A percentile compares a stretch with the other conserved stretches of the same genome.
These are phyloP conservation scores for Mylabris sibirica DNA, from an alignment of 2,888 invertebrate species.

Conservation along the genomic window DNA sequence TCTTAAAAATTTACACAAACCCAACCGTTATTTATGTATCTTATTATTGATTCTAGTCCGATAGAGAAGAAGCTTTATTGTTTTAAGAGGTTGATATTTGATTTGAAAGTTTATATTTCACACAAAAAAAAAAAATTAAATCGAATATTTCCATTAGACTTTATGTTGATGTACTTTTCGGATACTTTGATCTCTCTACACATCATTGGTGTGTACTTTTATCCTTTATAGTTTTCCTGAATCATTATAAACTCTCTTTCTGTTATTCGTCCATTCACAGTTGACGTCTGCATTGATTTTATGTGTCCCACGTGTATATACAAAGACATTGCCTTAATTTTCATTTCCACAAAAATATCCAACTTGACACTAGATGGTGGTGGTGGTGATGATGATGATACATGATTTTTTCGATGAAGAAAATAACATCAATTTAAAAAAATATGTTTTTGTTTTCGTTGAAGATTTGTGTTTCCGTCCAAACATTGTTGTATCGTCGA, in stretches of 20 bases:
- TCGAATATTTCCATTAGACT: conserved; percentile 52
- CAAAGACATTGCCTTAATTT: conserved; percentile 47
- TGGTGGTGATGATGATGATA: neutral
- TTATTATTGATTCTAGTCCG: neutral
- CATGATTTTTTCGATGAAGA: neutral
- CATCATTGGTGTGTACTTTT: conserved; percentile 55
- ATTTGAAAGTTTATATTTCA: conserved; percentile 41
- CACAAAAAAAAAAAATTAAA: conserved; percentile 38
- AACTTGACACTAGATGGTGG: too few species aligned
- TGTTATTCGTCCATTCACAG: conserved; percentile 58
- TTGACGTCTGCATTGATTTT: conserved; percentile 57
- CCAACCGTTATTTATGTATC: neutral
- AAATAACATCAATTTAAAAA: neutral
- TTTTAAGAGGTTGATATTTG: conserved; percentile 40
- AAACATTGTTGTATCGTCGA: neutral
- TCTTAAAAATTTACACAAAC: neutral
- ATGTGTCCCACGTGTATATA: conserved; percentile 58
- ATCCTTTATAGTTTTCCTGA: conserved; percentile 58
- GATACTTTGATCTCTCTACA: conserved; percentile 58
- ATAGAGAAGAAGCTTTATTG: too few species aligned
- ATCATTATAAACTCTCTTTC: conserved; percentile 53
- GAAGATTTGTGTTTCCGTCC: conserved; percentile 9
- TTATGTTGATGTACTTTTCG: conserved; percentile 48
- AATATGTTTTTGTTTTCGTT: neutral
- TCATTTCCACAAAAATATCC: conserved; percentile 32